A percentile compares a stretch with the other conserved stretches of the same genome.
Conservation (phyloP, 2,888 invertebrate species). For the Hoplodrina blanda region DNA sequence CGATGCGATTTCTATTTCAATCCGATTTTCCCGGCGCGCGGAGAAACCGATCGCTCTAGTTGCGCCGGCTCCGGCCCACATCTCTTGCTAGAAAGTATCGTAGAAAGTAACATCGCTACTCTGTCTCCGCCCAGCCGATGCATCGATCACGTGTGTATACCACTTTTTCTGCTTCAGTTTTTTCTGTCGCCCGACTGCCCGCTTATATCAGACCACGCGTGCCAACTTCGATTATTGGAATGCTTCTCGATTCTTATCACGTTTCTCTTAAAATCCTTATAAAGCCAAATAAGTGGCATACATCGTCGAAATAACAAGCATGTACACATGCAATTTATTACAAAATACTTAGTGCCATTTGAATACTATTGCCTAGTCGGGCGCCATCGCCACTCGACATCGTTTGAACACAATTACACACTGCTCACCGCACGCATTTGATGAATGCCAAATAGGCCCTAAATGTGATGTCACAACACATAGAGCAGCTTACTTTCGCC, state of each 20-base stretch:
- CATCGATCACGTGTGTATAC: conserved; percentile 84
- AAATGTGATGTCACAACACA: conserved; percentile 73
- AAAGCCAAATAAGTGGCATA: conserved; percentile 33
- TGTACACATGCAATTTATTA: conserved; percentile 52
- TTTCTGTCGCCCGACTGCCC: conserved; percentile 65
- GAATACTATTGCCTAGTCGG: conserved; percentile 36
- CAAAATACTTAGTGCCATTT: conserved; percentile 38
- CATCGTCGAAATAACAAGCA: conserved; percentile 17
- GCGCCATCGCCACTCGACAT: conserved; percentile 34
- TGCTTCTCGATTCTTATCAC: conserved; percentile 62
- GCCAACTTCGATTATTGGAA: conserved; percentile 58
- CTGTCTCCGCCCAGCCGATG: conserved; percentile 83
- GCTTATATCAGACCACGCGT: conserved; percentile 64
- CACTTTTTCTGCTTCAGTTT: conserved; percentile 80
- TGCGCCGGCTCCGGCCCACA: conserved; percentile 88
- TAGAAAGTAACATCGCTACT: conserved; percentile 89
- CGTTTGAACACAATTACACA: conserved; percentile 47
- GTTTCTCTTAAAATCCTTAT: conserved; percentile 55
- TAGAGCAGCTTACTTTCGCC: conserved; percentile 85
- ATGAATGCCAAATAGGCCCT: conserved; percentile 69
- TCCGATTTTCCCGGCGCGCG: conserved; percentile 89
- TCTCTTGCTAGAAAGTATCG: conserved; percentile 90
- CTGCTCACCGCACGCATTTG: conserved; percentile 52
- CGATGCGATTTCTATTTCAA: conserved; percentile 90
- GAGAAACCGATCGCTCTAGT: conserved; percentile 90